Evolutionary conservation across 2,888 invertebrate species (phyloP).

Genomic region (Odiellus spinosus): DNA sequence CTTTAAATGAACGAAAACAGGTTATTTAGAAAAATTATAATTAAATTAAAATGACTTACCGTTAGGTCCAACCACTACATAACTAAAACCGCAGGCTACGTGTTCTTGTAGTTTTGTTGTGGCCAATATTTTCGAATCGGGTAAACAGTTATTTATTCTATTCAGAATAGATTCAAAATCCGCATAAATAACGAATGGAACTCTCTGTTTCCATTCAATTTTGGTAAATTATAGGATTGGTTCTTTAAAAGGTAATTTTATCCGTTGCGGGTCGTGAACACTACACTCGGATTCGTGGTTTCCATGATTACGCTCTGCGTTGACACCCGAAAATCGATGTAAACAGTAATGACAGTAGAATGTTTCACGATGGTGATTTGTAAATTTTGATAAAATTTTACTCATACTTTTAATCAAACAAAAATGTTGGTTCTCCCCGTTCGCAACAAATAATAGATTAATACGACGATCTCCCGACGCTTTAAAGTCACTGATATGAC

Average conservation of each 20-base stretch:
- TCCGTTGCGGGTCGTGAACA: not conserved
- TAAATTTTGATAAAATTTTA: no score
- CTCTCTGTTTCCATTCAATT: no score
- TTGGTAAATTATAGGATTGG: no score
- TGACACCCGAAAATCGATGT: not conserved
- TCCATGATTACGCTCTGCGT: not conserved
- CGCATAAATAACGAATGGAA: constrained; percentile 2
- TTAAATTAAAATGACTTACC: no score
- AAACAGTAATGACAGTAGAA: constrained; percentile 2
- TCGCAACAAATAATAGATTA: constrained; percentile 1
- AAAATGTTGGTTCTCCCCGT: constrained; percentile 1
- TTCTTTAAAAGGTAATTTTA: not conserved
- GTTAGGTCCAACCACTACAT: not conserved
- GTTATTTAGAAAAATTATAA: no score
- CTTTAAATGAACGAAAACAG: no score
- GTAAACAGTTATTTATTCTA: not conserved
- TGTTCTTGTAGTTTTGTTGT: constrained; percentile 1
- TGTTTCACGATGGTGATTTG: no score
- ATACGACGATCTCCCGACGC: not conserved
- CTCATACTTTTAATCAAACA: not conserved
- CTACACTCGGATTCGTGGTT: not conserved
- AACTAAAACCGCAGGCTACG: constrained; percentile 2
- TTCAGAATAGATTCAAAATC: constrained; percentile 5
- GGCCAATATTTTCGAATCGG: no score
- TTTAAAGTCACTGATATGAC: not conserved